Conservation (phyloP, 2,888 invertebrate genomes). For the Tachina grossa region DNA sequence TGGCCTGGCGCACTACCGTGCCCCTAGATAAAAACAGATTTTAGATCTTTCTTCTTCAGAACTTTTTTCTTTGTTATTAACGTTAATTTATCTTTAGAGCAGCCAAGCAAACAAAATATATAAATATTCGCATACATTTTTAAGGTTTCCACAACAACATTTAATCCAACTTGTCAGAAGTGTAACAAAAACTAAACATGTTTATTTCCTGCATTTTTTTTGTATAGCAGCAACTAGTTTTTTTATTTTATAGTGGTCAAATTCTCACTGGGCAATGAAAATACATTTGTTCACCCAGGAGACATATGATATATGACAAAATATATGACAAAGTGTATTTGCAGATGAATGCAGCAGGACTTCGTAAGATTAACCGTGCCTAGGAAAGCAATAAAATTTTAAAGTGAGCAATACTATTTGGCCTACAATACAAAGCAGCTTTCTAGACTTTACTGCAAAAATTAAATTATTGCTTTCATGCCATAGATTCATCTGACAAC, state of each 20-base stretch:
- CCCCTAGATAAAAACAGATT: too few relatives aligned
- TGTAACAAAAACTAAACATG: too few relatives aligned
- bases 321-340: not conserved
- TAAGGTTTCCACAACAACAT: not conserved
- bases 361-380: not conserved
- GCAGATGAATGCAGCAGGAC: not conserved
- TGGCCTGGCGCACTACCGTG: too few relatives aligned
- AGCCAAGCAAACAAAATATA: too few relatives aligned
- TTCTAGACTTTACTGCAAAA: not conserved
- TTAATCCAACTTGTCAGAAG: not conserved
- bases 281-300: not conserved
- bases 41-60: too few relatives aligned
- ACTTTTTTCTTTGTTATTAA: too few relatives aligned
- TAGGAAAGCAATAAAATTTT: not conserved
- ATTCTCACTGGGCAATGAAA: not conserved
- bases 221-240: too few relatives aligned
- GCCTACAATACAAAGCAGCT: not conserved
- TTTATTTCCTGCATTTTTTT: too few relatives aligned
- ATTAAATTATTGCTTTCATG: not conserved
- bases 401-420: not conserved
- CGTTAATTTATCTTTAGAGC: too few relatives aligned
- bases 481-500: not conserved
- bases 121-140: not conserved
- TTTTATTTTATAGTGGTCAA: not conserved
- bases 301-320: not conserved